These are phyloP conservation scores for Petrocephalus zakoni DNA, from an alignment of 2,113 vertebrate species.

Conservation along the genomic window DNA sequence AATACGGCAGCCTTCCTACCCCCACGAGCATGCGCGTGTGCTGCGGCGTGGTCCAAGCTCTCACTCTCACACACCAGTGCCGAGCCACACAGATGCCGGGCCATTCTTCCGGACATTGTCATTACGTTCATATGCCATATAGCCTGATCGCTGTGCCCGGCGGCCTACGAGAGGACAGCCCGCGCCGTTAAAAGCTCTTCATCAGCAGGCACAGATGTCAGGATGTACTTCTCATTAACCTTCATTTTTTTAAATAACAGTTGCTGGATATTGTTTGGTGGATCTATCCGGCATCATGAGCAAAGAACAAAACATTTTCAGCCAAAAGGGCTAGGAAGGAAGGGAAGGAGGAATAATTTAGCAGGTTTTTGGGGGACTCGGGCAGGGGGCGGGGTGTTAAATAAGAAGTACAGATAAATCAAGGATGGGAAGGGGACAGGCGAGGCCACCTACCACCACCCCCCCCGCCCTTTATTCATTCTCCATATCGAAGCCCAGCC, in stretches of 20 bases:
- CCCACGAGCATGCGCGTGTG: neutral
- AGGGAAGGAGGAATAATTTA: neutral
- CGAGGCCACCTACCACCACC: neutral
- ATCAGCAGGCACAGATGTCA: neutral
- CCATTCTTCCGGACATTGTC: neutral
- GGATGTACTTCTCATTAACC: neutral
- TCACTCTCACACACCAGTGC: neutral
- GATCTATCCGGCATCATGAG: neutral
- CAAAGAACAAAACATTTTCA: neutral
- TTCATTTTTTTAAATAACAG: neutral
- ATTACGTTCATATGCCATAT: too few species aligned
- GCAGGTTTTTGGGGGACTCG: neutral
- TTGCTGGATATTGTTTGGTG: neutral
- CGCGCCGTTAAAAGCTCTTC: neutral
- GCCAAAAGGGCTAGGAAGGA: neutral
- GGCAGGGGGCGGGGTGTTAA: neutral
- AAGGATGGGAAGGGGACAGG: neutral
- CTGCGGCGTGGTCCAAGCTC: neutral
- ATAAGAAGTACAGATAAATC: neutral
- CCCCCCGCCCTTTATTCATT: neutral
- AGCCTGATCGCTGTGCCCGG: neutral
- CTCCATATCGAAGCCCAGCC: neutral
- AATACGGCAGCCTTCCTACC: neutral
- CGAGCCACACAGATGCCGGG: neutral
- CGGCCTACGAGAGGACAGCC: neutral